Percentiles rank a stretch among this genome's conserved stretches.
Evolutionary conservation across 2,797 vertebrate species (phyloP).

Genomic region (Gouania willdenowi): DNA sequence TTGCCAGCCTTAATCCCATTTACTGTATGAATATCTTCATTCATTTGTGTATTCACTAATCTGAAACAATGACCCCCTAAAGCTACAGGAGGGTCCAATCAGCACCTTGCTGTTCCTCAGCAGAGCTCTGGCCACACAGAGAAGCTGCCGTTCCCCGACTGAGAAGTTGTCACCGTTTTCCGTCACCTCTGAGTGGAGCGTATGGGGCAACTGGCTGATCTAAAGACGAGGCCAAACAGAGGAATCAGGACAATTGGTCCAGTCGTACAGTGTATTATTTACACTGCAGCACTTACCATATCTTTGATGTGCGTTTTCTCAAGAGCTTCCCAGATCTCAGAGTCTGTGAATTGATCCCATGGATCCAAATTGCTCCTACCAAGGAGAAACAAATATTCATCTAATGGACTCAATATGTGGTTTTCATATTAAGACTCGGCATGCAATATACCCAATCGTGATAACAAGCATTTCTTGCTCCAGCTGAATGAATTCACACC

Average conservation of each 20-base stretch:
- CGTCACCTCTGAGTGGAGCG: slow-evolving; percentile 75
- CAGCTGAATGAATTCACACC: neutral
- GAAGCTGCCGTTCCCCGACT: slow-evolving; percentile 82
- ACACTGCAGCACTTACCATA: slow-evolving; percentile 61
- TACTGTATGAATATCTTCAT: slow-evolving; percentile 5
- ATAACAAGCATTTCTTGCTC: neutral
- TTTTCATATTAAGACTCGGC: neutral
- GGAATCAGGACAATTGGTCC: neutral
- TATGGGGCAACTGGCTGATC: slow-evolving; percentile 76
- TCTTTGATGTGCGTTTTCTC: slow-evolving; percentile 81
- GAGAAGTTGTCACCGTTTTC: slow-evolving; percentile 88
- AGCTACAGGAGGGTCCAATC: slow-evolving; percentile 11
- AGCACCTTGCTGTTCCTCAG: slow-evolving; percentile 83
- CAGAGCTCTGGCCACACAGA: slow-evolving; percentile 82
- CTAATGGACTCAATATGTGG: neutral
- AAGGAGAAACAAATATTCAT: too few relatives aligned
- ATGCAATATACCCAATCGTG: neutral
- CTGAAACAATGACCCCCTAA: slow-evolving; percentile 4
- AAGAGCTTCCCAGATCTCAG: slow-evolving; percentile 82
- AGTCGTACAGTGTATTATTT: too few relatives aligned
- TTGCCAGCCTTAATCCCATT: neutral
- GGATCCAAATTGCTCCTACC: slow-evolving; percentile 86
- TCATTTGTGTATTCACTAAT: neutral
- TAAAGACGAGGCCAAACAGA: slow-evolving; percentile 37
- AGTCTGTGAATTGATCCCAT: slow-evolving; percentile 75